Percentiles rank a stretch among this genome's conserved stretches.
phyloP scores from a whole-genome alignment of 2,888 invertebrate genomes.

The Gymnosoma rotundatum region DNA sequence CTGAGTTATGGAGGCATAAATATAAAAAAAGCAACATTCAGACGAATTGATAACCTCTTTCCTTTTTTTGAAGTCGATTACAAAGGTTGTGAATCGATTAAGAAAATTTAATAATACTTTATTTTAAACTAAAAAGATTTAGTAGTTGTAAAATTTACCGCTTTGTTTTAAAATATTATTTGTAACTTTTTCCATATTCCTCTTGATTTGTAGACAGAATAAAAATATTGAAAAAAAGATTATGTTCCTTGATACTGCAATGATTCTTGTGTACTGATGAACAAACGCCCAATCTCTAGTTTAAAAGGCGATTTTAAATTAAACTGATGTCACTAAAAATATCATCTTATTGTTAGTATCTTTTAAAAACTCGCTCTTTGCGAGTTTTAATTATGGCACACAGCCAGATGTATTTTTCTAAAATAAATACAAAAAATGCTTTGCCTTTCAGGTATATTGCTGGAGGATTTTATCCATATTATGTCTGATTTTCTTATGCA shows the following conservation, averaged over 20 bases:
- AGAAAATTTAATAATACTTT: too few species aligned
- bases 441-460: too few species aligned
- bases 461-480: too few species aligned
- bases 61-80: too few species aligned
- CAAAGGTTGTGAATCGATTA: too few species aligned
- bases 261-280: background rate
- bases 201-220: background rate
- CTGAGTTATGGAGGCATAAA: too few species aligned
- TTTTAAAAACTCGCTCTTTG: too few species aligned
- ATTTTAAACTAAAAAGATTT: background rate
- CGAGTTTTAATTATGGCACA: background rate
- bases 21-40: too few species aligned
- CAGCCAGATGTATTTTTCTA: too few species aligned
- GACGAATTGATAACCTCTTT: too few species aligned
- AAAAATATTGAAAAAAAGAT: background rate
- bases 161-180: background rate
- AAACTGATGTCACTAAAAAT: background rate
- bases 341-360: too few species aligned
- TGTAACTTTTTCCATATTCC: constrained; percentile 1
- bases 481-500: too few species aligned
- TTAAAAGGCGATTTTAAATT: constrained; percentile 6
- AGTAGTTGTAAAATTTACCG: background rate
- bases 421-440: background rate
- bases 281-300: constrained; percentile 1
- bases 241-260: background rate